phyloP scores from a whole-genome alignment of 2,888 invertebrate species.

The Cerceris ruficornis region DNA sequence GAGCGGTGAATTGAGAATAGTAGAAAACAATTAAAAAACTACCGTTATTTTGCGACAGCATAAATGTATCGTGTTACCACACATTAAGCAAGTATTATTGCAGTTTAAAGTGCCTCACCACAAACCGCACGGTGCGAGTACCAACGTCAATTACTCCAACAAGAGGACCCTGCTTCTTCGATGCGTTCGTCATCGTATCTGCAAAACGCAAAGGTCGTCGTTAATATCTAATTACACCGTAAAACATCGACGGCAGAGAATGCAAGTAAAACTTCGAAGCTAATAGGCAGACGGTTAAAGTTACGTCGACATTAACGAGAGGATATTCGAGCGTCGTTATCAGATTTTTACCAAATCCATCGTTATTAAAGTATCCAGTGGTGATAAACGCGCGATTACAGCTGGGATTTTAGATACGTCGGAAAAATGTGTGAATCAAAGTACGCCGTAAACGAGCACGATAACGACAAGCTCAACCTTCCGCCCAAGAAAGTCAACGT shows the following conservation, averaged over 20 bases:
- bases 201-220: slow-evolving; percentile 50
- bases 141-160: slow-evolving; percentile 98
- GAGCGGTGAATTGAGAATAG: not conserved
- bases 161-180: slow-evolving; percentile 82
- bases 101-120: slow-evolving; percentile 83
- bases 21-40: too few relatives aligned
- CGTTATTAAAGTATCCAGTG: too few relatives aligned
- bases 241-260: not conserved
- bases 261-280: not conserved
- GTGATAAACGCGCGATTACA: not conserved
- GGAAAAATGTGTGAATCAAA: too few relatives aligned
- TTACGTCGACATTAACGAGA: not conserved
- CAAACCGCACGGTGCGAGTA: slow-evolving; percentile 94
- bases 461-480: too few relatives aligned
- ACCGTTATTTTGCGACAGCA: too few relatives aligned
- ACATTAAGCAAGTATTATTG: not conserved
- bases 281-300: not conserved
- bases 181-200: slow-evolving; percentile 69
- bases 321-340: not conserved
- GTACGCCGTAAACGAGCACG: too few relatives aligned
- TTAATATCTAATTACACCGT: not conserved
- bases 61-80: not conserved
- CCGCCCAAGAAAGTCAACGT: too few relatives aligned
- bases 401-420: too few relatives aligned
- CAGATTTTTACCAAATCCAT: not conserved